Evolutionary conservation across 2,888 invertebrate genomes (phyloP).

Genomic region (Drosophila niveifrons): DNA sequence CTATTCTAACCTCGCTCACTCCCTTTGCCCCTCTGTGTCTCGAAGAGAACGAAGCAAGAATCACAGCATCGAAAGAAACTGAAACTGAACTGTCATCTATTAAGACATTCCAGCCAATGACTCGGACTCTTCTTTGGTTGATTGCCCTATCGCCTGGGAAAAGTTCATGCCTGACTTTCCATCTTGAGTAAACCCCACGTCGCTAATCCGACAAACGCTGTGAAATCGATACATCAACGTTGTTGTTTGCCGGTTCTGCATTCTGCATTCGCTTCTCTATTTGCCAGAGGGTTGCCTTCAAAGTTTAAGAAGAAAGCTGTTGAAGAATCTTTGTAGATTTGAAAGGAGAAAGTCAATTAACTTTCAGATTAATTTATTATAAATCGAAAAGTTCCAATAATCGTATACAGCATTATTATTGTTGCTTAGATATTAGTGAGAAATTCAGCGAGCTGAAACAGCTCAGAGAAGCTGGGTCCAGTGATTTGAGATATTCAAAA

Average conservation of each 20-base stretch:
- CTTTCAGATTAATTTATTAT: too few species aligned
- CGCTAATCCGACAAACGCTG: slow-evolving; percentile 24
- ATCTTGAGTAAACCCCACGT: slow-evolving; percentile 10
- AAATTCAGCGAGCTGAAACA: too few species aligned
- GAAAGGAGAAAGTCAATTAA: not conserved
- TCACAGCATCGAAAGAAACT: slow-evolving; percentile 31
- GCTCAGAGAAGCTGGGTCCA: too few species aligned
- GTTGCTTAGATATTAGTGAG: too few species aligned
- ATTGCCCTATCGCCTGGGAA: slow-evolving; percentile 55
- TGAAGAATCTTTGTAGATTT: not conserved
- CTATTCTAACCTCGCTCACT: slow-evolving; percentile 10
- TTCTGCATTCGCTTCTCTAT: not conserved
- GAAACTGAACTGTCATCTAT: slow-evolving; percentile 59
- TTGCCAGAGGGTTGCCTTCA: not conserved
- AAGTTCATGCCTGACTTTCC: slow-evolving; percentile 15
- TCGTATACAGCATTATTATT: too few species aligned
- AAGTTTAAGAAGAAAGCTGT: not conserved
- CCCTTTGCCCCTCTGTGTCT: not conserved
- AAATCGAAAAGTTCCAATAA: too few species aligned
- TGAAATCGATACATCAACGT: slow-evolving; percentile 36
- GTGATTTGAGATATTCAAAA: too few species aligned
- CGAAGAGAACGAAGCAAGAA: slow-evolving; percentile 18
- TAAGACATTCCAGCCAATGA: slow-evolving; percentile 29
- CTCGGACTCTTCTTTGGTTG: slow-evolving; percentile 32
- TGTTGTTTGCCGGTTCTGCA: slow-evolving; percentile 17